A percentile compares a stretch with the other conserved stretches of the same genome.
Evolutionary conservation across 2,888 invertebrate species (phyloP).

Genomic region (Tetanocera ferruginea): DNA sequence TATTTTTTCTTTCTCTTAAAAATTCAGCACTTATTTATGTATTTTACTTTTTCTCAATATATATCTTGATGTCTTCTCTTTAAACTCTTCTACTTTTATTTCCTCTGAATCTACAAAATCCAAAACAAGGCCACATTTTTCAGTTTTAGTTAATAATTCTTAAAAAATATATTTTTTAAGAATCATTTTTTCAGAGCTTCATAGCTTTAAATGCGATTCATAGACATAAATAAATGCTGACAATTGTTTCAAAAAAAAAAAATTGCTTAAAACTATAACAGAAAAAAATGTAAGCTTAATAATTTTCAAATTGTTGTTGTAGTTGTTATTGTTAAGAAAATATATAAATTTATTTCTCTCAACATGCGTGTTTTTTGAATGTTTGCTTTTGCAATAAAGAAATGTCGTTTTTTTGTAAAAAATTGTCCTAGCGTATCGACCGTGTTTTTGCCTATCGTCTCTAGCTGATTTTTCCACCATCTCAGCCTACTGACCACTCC

Average conservation of each 20-base stretch:
- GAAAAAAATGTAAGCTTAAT: constrained; percentile 29
- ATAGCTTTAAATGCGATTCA: constrained; percentile 19
- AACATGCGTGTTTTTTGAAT: background rate
- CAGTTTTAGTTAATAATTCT: too few relatives aligned
- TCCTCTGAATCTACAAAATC: background rate
- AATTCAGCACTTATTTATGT: constrained; percentile 33
- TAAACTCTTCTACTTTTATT: background rate
- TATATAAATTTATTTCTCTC: background rate
- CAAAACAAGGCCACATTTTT: background rate
- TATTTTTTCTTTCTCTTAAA: too few relatives aligned
- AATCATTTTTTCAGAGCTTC: too few relatives aligned
- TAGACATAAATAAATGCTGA: constrained; percentile 40
- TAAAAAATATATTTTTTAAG: too few relatives aligned
- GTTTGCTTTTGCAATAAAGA: background rate
- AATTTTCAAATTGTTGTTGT: constrained; percentile 3
- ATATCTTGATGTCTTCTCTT: background rate
- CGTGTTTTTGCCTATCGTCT: background rate
- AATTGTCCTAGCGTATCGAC: background rate
- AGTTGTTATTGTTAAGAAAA: background rate
- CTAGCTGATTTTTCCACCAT: background rate
- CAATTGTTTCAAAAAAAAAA: background rate
- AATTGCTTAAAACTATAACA: constrained; percentile 35
- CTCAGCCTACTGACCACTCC: background rate
- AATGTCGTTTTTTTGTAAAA: background rate
- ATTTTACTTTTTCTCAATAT: background rate